phyloP scores from a whole-genome alignment of 2,797 vertebrate species.

The Rhodeus uyekii region DNA sequence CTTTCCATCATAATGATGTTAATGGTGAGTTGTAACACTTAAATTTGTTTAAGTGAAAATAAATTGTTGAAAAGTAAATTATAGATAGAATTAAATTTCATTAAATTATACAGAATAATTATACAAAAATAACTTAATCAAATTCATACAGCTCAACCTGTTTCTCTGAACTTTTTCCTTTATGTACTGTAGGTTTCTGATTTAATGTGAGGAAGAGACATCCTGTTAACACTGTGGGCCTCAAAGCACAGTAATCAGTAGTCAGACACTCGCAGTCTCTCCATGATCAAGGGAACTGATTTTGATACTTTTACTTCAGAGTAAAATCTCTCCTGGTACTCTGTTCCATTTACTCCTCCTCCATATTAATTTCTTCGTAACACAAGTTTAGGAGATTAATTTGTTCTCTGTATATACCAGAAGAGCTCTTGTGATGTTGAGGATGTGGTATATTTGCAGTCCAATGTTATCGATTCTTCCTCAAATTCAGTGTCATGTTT shows the following conservation, averaged over 20 bases:
- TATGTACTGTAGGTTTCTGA: neutral
- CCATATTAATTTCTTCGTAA: conserved; percentile 22
- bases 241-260: conserved; percentile 48
- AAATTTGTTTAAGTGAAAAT: too few species aligned
- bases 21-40: too few species aligned
- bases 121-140: too few species aligned
- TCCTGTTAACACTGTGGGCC: conserved; percentile 6
- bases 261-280: neutral
- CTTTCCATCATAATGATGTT: too few species aligned
- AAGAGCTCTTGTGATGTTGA: neutral
- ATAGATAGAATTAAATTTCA: too few species aligned
- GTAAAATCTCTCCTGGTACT: conserved; percentile 26
- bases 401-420: conserved; percentile 56
- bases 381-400: conserved; percentile 38
- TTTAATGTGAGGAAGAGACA: neutral
- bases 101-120: too few species aligned
- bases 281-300: conserved; percentile 46
- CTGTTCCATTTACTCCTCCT: conserved; percentile 7
- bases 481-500: conserved; percentile 33
- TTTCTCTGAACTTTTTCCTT: neutral
- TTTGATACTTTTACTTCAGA: conserved; percentile 41
- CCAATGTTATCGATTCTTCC: conserved; percentile 36
- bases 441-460: conserved; percentile 37
- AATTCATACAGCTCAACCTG: too few species aligned
- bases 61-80: too few species aligned